Percentiles rank a stretch among this genome's conserved stretches.
These are phyloP conservation scores for Myanophis thanlyinensis DNA, from an alignment of 2,113 vertebrate genomes.

Conservation along the genomic window DNA sequence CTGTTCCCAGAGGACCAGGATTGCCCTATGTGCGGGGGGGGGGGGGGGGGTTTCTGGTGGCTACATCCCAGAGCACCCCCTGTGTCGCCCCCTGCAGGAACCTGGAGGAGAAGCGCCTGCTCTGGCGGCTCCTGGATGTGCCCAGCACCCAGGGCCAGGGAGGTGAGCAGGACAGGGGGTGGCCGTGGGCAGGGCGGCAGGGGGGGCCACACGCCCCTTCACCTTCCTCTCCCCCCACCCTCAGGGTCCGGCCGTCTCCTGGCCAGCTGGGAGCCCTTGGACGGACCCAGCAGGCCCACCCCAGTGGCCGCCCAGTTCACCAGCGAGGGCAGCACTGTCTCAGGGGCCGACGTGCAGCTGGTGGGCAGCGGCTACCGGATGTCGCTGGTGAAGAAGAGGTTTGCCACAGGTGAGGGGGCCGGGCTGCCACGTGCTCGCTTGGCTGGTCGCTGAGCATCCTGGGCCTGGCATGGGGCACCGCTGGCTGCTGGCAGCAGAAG, in stretches of 20 bases:
- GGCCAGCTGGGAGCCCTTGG: constrained; percentile 89
- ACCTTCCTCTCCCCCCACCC: not conserved
- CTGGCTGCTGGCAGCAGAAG: too few relatives aligned
- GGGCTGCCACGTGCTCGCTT: not conserved
- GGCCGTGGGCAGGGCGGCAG: too few relatives aligned
- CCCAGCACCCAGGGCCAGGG: constrained; percentile 78
- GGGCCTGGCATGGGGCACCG: not conserved
- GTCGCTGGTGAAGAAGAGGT: constrained; percentile 94
- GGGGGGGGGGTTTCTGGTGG: not conserved
- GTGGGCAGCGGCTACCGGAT: constrained; percentile 88
- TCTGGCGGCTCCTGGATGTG: constrained; percentile 88
- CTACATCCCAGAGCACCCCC: not conserved
- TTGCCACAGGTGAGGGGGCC: constrained; percentile 83
- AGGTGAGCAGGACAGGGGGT: constrained; percentile 67
- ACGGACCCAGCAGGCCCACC: constrained; percentile 80
- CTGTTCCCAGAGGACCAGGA: not conserved
- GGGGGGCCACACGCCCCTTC: not conserved
- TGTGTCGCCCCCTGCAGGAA: constrained; percentile 73
- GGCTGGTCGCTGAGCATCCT: not conserved
- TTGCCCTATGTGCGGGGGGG: not conserved
- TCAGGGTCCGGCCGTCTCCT: constrained; percentile 79
- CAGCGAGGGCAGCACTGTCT: constrained; percentile 87
- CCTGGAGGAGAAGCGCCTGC: constrained; percentile 83
- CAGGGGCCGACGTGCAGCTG: constrained; percentile 86
- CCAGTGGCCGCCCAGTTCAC: constrained; percentile 91